phyloP scores from a whole-genome alignment of 2,113 vertebrate species.

The Octodon degus region DNA sequence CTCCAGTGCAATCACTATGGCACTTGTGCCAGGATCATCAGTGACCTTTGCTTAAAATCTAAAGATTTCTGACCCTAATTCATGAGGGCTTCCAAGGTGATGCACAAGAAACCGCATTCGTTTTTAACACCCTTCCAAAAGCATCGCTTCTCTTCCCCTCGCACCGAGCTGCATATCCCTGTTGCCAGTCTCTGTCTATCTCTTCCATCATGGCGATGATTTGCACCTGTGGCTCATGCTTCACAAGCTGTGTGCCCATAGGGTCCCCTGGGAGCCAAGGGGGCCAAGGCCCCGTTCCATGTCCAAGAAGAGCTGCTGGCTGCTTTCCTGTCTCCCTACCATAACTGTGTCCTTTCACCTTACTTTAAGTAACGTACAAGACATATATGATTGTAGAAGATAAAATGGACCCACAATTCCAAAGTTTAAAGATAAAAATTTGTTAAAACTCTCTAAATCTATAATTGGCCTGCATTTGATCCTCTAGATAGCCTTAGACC shows the following conservation, averaged over 20 bases:
- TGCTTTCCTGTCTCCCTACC: background rate
- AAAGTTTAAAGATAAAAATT: background rate
- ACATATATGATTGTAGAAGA: background rate
- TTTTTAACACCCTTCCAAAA: background rate
- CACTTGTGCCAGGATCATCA: background rate
- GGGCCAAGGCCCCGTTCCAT: background rate
- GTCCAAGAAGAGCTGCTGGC: background rate
- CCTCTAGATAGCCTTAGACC: background rate
- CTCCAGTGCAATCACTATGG: background rate
- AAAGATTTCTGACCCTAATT: background rate
- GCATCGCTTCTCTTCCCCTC: background rate
- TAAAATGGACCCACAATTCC: background rate
- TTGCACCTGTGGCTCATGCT: background rate
- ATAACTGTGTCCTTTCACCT: background rate
- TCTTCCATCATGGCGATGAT: background rate
- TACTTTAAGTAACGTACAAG: slow-evolving; percentile 7
- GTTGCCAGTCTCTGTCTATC: background rate
- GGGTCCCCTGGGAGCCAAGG: background rate
- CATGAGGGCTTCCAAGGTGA: background rate
- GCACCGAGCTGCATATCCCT: background rate
- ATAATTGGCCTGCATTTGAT: background rate
- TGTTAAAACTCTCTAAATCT: background rate
- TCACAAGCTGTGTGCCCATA: background rate
- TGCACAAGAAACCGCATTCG: background rate
- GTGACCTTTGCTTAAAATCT: background rate